Percentiles rank a stretch among this genome's conserved stretches.
Conservation (phyloP, 2,888 invertebrate species). For the Harpalus rubripes region DNA sequence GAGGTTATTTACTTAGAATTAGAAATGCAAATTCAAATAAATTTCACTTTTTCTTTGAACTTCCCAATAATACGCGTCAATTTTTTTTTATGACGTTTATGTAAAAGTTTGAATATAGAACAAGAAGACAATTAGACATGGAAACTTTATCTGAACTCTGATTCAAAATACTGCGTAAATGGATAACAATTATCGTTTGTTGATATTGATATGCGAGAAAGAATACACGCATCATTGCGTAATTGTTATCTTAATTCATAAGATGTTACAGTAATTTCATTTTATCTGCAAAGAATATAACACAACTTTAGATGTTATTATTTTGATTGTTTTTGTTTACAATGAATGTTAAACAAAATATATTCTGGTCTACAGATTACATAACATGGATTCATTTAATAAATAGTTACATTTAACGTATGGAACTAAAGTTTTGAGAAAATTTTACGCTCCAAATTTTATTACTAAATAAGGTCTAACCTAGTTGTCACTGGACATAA, state of each 20-base stretch:
- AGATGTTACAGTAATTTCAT: not conserved
- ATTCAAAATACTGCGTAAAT: conserved; percentile 44
- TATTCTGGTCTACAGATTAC: not conserved
- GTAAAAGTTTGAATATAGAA: conserved; percentile 27
- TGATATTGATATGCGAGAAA: not conserved
- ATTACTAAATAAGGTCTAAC: too few species aligned
- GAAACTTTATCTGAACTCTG: conserved; percentile 39
- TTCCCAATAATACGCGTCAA: conserved; percentile 26
- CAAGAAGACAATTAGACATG: conserved; percentile 21
- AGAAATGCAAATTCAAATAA: conserved; percentile 45
- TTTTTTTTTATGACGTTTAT: not conserved
- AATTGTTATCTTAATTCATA: conserved; percentile 35
- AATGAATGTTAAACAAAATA: not conserved
- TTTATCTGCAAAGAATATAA: not conserved
- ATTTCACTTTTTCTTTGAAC: conserved; percentile 19
- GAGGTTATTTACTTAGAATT: conserved; percentile 32
- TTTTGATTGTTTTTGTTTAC: not conserved
- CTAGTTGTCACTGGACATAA: too few species aligned
- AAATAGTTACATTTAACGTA: not conserved
- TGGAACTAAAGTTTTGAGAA: too few species aligned
- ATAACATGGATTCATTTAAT: not conserved
- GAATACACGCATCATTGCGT: conserved; percentile 18
- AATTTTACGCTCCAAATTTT: too few species aligned
- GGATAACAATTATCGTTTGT: conserved; percentile 1
- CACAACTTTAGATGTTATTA: not conserved